A percentile compares a stretch with the other conserved stretches of the same genome.
phyloP scores from a whole-genome alignment of 2,888 invertebrate genomes.

The Adelognathus sp. region DNA sequence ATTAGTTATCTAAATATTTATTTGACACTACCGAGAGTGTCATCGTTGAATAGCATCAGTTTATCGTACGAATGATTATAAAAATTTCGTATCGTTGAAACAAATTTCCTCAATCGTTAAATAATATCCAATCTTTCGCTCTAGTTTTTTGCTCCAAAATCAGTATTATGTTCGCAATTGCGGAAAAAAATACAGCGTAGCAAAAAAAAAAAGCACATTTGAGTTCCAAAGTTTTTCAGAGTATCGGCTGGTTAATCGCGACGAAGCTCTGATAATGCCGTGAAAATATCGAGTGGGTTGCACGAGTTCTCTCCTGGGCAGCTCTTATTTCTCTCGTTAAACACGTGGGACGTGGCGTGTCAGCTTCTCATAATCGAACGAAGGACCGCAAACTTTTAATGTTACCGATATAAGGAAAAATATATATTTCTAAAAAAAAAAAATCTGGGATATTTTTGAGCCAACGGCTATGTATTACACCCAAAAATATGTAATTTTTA shows the following conservation, averaged over 20 bases:
- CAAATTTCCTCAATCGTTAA: background rate
- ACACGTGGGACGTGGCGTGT: slow-evolving; percentile 34
- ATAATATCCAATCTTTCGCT: background rate
- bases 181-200: too few relatives aligned
- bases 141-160: background rate
- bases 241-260: slow-evolving; percentile 41
- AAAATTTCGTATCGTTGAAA: too few relatives aligned
- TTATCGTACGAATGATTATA: too few relatives aligned
- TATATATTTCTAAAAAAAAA: background rate
- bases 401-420: slow-evolving; percentile 39
- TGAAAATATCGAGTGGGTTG: slow-evolving; percentile 17
- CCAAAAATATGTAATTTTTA: too few relatives aligned
- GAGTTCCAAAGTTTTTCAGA: slow-evolving; percentile 24
- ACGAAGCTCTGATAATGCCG: slow-evolving; percentile 19
- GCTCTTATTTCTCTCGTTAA: slow-evolving; percentile 1
- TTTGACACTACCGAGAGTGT: too few relatives aligned
- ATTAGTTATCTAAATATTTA: too few relatives aligned
- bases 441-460: too few relatives aligned
- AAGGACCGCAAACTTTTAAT: slow-evolving; percentile 43
- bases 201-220: background rate
- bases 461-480: too few relatives aligned
- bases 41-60: too few relatives aligned
- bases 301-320: background rate
- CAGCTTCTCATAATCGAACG: slow-evolving; percentile 41
- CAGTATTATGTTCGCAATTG: background rate